Base-by-base conservation (phyloP, 2,888 invertebrate genomes). In the Neria commutata region DNA sequence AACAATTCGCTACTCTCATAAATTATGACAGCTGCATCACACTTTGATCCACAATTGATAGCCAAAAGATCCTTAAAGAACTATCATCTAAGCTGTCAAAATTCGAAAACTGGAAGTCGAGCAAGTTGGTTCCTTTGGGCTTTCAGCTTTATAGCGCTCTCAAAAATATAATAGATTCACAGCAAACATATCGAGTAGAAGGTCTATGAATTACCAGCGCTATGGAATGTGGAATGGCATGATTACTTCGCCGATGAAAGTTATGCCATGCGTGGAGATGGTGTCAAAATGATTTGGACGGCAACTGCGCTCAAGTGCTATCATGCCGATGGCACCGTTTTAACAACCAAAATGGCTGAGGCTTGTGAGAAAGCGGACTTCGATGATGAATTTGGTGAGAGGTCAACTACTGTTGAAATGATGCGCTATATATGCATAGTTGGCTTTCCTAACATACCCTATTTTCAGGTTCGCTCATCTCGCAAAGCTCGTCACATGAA, bases 211-310 rank as follows among this genome's bases (percentile, higher is more conserved):
- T 66, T 53, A 5, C 61, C 49, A 10, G 62, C 67, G 1, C 57
- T 61, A 2, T 50, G 48, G 0, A 67, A 71, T 3, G 56, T 70
- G 3, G 79, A 79, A 51, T 79, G 79, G 79, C 75, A 72, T 24
- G 79, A 79, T 54, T 78, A 74, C 45, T 70, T 26, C 23, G 69
- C 63, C 21, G 73, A 75, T 42, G 76, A 79, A 56, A 64, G 70
- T 50, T 79, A 74, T 57, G 64, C 74, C 2, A 72, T 74, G 63
- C 75, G 80, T 0, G 70, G 70, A 23, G 79, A 79, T 64, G 78
- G 76, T 0, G 68, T 79, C 5, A 72, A 70, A 19, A 67, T 76
- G 67, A 57, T 79, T 23, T 79, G 80, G 78, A 65, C 69, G 0
- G n/a, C 10, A 2, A 64, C 69, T 3, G 24, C 47, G 0, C 48